These are phyloP conservation scores for Drosophila kambysellisi DNA, from an alignment of 2,888 invertebrate species.

Conservation along the genomic window DNA sequence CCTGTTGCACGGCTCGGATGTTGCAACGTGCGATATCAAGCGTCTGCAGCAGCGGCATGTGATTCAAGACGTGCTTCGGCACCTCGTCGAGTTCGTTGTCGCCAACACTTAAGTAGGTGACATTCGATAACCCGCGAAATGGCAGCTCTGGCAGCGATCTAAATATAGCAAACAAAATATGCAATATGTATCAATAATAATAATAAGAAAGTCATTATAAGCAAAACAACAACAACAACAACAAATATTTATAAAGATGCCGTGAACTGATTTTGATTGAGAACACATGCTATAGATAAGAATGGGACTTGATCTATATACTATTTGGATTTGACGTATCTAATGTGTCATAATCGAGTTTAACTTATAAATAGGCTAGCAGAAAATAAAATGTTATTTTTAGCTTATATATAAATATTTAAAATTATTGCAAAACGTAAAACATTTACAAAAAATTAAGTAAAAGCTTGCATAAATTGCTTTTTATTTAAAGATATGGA, in stretches of 20 bases:
- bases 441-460: too few relatives aligned
- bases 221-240: conserved; percentile 35
- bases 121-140: conserved; percentile 90
- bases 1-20: conserved; percentile 90
- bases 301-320: neutral
- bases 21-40: conserved; percentile 93
- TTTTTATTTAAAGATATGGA: neutral
- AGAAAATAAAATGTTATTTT: neutral
- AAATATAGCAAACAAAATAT: conserved; percentile 73
- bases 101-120: conserved; percentile 91
- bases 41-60: conserved; percentile 91
- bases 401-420: too few relatives aligned
- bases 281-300: neutral
- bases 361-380: neutral
- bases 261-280: neutral
- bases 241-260: neutral
- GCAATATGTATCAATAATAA: conserved; percentile 25
- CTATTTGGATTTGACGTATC: neutral
- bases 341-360: neutral
- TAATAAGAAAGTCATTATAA: neutral
- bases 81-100: conserved; percentile 92
- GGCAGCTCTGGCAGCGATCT: conserved; percentile 91
- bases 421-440: too few relatives aligned
- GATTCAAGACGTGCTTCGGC: conserved; percentile 91
- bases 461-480: neutral